Conservation (phyloP, 2,888 invertebrate species). For the Caprella mutica region DNA sequence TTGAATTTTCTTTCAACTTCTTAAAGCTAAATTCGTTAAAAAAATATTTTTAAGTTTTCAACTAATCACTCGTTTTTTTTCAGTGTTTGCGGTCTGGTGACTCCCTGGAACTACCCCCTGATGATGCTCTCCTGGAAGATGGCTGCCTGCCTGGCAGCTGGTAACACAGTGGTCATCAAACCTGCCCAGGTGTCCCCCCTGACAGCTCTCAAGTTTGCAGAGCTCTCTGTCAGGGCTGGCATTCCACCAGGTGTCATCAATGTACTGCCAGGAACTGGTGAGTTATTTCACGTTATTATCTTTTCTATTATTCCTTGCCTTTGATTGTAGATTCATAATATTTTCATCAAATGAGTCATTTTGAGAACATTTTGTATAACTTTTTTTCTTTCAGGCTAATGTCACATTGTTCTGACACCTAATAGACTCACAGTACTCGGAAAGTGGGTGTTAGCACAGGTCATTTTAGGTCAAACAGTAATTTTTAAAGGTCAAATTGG, state of each 20-base stretch:
- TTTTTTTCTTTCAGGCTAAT: too few relatives aligned
- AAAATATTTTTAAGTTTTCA: not conserved
- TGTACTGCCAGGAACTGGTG: conserved; percentile 70
- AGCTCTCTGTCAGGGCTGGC: conserved; percentile 76
- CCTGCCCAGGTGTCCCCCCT: conserved; percentile 79
- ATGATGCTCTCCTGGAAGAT: conserved; percentile 99
- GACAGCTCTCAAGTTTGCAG: conserved; percentile 90
- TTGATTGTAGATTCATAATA: too few relatives aligned
- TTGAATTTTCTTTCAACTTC: not conserved
- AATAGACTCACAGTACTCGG: too few relatives aligned
- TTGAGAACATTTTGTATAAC: too few relatives aligned
- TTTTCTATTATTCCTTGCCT: too few relatives aligned
- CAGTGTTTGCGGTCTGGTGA: conserved; percentile 80
- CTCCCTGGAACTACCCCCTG: conserved; percentile 95
- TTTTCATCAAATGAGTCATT: too few relatives aligned
- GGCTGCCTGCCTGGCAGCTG: conserved; percentile 92
- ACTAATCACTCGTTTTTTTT: conserved; percentile 32
- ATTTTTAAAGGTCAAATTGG: too few relatives aligned
- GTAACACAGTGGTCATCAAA: conserved; percentile 91
- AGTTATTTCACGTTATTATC: conserved; percentile 7
- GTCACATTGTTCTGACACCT: too few relatives aligned
- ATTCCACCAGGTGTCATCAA: conserved; percentile 91
- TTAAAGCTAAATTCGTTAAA: not conserved
- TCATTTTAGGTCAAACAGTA: too few relatives aligned
- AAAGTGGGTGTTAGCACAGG: too few relatives aligned